Evolutionary conservation across 2,888 invertebrate species (phyloP).

Genomic region (Coenonympha arcania): DNA sequence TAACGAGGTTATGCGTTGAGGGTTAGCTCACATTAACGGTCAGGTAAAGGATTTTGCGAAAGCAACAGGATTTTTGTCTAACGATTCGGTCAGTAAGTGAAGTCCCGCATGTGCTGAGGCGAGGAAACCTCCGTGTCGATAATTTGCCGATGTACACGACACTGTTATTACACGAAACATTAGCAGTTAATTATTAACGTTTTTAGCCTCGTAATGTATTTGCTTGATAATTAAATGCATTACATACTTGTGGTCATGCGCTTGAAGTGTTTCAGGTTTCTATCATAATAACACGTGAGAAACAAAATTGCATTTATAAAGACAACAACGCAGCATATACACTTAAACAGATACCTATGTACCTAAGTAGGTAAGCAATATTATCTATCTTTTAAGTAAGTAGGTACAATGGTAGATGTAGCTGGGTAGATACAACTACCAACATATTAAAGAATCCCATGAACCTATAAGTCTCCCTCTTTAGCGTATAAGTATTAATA

Average conservation of each 20-base stretch:
- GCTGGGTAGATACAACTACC: no score
- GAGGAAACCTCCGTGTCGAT: conserved; percentile 28
- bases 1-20: conserved; percentile 35
- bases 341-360: no score
- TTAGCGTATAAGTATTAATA: no score
- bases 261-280: not conserved
- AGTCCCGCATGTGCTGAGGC: conserved; percentile 22
- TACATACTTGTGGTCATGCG: not conserved
- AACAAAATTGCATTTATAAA: not conserved
- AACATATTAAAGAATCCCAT: no score
- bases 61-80: not conserved
- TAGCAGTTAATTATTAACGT: conserved; percentile 29
- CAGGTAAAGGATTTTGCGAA: not conserved
- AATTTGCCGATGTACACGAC: conserved; percentile 22
- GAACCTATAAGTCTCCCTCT: no score
- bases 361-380: no score
- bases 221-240: conserved; percentile 8
- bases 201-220: conserved; percentile 18
- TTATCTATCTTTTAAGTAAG: no score
- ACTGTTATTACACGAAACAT: conserved; percentile 28
- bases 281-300: not conserved
- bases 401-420: no score
- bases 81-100: not conserved
- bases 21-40: not conserved
- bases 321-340: no score